These are phyloP conservation scores for Todiramphus saurophagus DNA, from an alignment of 2,113 vertebrate genomes.

Conservation along the genomic window DNA sequence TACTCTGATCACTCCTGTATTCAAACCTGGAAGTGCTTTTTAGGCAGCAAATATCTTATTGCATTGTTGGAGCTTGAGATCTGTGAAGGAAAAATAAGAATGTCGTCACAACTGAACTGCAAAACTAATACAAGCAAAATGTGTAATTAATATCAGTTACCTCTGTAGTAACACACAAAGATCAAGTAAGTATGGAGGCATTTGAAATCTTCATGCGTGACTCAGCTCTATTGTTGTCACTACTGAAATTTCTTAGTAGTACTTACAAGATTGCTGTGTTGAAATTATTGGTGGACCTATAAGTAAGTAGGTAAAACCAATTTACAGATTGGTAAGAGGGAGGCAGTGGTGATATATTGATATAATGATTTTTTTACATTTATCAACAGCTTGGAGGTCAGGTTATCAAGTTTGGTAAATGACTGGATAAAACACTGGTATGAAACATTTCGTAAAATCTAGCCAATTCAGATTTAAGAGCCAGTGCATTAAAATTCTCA, in stretches of 20 bases:
- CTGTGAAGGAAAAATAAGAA: neutral
- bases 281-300: neutral
- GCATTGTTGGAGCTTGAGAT: neutral
- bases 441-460: rapidly evolving
- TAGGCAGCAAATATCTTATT: neutral
- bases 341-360: neutral
- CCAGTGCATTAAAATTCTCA: neutral
- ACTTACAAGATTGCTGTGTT: neutral
- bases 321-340: neutral
- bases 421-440: neutral
- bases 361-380: neutral
- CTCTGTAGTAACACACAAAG: neutral
- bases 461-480: neutral
- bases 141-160: neutral
- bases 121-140: neutral
- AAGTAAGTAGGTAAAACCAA: neutral
- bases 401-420: neutral
- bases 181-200: neutral
- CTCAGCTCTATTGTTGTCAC: neutral
- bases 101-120: neutral
- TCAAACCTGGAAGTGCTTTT: neutral
- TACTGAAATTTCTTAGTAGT: neutral
- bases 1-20: neutral
- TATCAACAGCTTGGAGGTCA: neutral
- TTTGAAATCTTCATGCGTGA: neutral